A percentile compares a stretch with the other conserved stretches of the same genome.
Conservation (phyloP, 2,797 vertebrate species). For the Fistularia tabacaria region DNA sequence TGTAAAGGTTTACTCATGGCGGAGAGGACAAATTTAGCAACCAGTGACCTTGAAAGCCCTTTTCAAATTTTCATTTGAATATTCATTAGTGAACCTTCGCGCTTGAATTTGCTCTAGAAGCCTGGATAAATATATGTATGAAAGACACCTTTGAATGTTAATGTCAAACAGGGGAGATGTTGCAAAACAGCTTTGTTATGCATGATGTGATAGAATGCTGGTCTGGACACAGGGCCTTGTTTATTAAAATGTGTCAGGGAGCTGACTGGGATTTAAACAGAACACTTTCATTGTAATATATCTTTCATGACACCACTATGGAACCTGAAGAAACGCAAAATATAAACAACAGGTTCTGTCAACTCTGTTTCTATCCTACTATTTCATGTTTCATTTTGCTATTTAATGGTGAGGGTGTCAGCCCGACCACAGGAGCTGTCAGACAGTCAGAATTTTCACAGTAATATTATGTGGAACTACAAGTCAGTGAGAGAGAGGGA, state of each 20-base stretch:
- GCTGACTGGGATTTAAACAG: slow-evolving; percentile 22
- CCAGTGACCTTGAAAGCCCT: slow-evolving; percentile 29
- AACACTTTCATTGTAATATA: slow-evolving; percentile 22
- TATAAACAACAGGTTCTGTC: slow-evolving; percentile 19
- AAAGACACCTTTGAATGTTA: slow-evolving; percentile 34
- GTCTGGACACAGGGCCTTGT: not conserved
- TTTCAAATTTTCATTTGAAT: slow-evolving; percentile 57
- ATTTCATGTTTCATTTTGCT: slow-evolving; percentile 29
- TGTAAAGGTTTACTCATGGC: slow-evolving; percentile 34
- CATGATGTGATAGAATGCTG: slow-evolving; percentile 10
- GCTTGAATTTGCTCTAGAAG: slow-evolving; percentile 38
- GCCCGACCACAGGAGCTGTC: slow-evolving; percentile 36
- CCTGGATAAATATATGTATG: slow-evolving; percentile 28
- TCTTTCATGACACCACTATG: slow-evolving; percentile 6
- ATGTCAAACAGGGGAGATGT: slow-evolving; percentile 16
- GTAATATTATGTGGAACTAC: slow-evolving; percentile 36
- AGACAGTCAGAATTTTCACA: slow-evolving; percentile 36
- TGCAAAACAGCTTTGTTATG: slow-evolving; percentile 36
- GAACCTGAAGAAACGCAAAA: slow-evolving; percentile 30
- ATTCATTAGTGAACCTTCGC: slow-evolving; percentile 47
- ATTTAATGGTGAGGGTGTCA: slow-evolving; percentile 37
- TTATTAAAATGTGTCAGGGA: slow-evolving; percentile 26
- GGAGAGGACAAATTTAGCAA: slow-evolving; percentile 39
- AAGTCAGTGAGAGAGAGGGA: slow-evolving; percentile 17
- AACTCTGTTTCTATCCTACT: slow-evolving; percentile 13